These are phyloP conservation scores for Vulpes vulpes DNA, from an alignment of 2,113 vertebrate genomes.

Conservation along the genomic window DNA sequence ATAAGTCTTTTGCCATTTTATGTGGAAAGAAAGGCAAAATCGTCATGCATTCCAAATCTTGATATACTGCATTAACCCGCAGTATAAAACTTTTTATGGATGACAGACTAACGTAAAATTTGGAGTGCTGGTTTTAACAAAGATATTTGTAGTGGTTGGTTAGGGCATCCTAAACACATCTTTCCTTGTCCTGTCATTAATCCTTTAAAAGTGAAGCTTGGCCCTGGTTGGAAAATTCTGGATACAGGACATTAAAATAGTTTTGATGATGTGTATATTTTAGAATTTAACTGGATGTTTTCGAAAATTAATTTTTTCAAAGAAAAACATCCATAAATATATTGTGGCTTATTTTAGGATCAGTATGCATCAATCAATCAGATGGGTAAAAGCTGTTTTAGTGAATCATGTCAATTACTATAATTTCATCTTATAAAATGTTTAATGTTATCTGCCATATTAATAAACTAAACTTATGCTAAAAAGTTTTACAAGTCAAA, in stretches of 20 bases:
- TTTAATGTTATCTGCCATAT: neutral
- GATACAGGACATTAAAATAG: neutral
- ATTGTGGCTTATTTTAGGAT: neutral
- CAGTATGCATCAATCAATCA: neutral
- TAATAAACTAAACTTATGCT: neutral
- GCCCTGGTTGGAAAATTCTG: neutral
- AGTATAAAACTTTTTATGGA: neutral
- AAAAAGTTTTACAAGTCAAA: neutral
- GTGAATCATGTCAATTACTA: neutral
- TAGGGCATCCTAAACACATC: neutral
- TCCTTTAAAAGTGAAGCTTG: slow-evolving; percentile 2
- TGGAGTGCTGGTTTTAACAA: neutral
- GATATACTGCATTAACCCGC: neutral
- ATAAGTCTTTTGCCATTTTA: neutral
- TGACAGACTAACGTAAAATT: neutral
- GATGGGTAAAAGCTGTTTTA: neutral
- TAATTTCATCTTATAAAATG: slow-evolving; percentile 30
- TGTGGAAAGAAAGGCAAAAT: neutral
- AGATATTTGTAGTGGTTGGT: neutral
- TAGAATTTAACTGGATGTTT: neutral
- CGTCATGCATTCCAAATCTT: neutral
- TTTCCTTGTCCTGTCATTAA: neutral
- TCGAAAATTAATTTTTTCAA: neutral
- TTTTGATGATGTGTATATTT: neutral
- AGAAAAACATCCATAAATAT: neutral